These are phyloP conservation scores for Siniperca scherzeri DNA, from an alignment of 2,797 vertebrate species.

Conservation along the genomic window DNA sequence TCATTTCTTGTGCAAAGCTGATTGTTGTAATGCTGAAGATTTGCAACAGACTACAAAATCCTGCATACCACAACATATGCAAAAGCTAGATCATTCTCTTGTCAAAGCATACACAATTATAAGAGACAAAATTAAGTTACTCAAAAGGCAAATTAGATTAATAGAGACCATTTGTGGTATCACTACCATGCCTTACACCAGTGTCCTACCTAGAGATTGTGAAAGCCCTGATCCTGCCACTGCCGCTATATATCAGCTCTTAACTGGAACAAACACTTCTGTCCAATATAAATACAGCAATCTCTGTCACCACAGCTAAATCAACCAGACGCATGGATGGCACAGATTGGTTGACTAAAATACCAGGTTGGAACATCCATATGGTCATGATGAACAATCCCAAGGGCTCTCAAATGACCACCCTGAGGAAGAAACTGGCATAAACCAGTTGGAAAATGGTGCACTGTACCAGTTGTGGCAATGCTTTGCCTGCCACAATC, in stretches of 20 bases:
- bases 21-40: conserved; percentile 3
- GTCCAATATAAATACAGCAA: conserved; percentile 63
- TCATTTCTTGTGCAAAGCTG: conserved; percentile 7
- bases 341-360: conserved; percentile 67
- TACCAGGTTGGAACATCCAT: conserved; percentile 65
- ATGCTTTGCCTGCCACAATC: conserved; percentile 62
- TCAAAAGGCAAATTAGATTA: not conserved
- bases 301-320: conserved; percentile 71
- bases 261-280: conserved; percentile 39
- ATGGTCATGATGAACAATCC: conserved; percentile 65
- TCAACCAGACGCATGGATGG: conserved; percentile 64
- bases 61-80: not conserved
- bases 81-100: not conserved
- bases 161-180: not conserved
- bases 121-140: not conserved
- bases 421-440: conserved; percentile 64
- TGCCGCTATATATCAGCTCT: conserved; percentile 28
- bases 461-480: conserved; percentile 64
- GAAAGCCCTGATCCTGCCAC: conserved; percentile 4
- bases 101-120: not conserved
- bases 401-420: conserved; percentile 70
- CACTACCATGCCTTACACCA: not conserved
- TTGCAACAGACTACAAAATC: conserved; percentile 14
- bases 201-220: not conserved
- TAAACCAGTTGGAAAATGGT: conserved; percentile 69